Conservation (phyloP, 2,797 vertebrate species). For the Fratercula arctica region DNA sequence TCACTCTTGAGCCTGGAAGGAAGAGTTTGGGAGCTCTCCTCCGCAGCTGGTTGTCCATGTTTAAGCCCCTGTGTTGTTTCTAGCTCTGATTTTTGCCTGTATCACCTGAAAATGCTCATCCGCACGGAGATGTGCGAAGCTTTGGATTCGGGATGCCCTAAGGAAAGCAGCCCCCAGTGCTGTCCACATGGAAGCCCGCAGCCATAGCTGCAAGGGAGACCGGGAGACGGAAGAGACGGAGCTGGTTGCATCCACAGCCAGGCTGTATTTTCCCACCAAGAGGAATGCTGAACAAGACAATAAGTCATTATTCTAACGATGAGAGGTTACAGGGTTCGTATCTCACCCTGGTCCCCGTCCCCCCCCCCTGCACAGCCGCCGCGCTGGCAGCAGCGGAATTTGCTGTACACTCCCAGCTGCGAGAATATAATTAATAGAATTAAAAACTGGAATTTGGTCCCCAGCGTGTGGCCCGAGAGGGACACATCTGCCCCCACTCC, state of each 20-base stretch:
- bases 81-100: background rate
- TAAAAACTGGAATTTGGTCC: background rate
- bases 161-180: background rate
- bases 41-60: background rate
- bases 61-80: background rate
- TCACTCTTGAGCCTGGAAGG: background rate
- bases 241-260: background rate
- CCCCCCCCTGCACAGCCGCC: background rate
- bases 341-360: background rate
- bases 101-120: background rate
- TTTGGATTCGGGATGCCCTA: background rate
- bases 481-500: background rate
- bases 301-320: background rate
- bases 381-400: background rate
- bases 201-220: background rate
- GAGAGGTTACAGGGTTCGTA: background rate
- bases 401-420: fast-evolving
- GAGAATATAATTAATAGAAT: background rate
- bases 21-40: background rate
- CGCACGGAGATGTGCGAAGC: background rate
- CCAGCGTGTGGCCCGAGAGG: background rate
- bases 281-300: background rate
- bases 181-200: fast-evolving
- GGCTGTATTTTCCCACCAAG: background rate
- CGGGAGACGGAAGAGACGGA: background rate